Evolutionary conservation across 2,888 invertebrate genomes (phyloP).

Genomic region (Conchocele bisecta): DNA sequence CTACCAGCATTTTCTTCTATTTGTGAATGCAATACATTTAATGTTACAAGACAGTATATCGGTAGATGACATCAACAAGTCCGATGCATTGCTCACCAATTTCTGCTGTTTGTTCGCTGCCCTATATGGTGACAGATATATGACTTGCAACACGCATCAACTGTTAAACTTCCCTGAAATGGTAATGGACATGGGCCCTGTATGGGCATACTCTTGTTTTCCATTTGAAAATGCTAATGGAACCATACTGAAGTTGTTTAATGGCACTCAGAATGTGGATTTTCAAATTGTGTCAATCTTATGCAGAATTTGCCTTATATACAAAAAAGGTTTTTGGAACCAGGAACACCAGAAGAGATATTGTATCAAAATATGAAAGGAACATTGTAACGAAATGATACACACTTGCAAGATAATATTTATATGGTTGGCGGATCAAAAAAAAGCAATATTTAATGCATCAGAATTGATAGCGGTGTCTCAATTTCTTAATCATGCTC

Average conservation of each 20-base stretch:
- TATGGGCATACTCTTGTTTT: slow-evolving; percentile 58
- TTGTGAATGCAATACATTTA: slow-evolving; percentile 48
- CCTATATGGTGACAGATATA: slow-evolving; percentile 46
- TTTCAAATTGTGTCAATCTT: slow-evolving; percentile 38
- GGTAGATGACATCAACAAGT: slow-evolving; percentile 13
- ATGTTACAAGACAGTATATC: slow-evolving; percentile 32
- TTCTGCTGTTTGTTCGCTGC: slow-evolving; percentile 42
- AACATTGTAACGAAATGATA: background rate
- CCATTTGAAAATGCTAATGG: slow-evolving; percentile 49
- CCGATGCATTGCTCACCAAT: slow-evolving; percentile 26
- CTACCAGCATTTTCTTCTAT: slow-evolving; percentile 34
- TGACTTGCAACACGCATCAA: slow-evolving; percentile 46
- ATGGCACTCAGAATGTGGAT: slow-evolving; percentile 55
- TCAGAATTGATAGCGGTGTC: slow-evolving; percentile 6
- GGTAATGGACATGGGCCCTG: slow-evolving; percentile 47
- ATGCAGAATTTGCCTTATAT: slow-evolving; percentile 32
- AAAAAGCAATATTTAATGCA: background rate
- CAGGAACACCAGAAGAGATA: background rate
- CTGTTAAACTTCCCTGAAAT: slow-evolving; percentile 42
- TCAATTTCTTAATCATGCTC: slow-evolving; percentile 5
- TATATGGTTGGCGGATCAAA: background rate
- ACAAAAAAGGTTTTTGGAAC: background rate
- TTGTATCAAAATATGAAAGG: slow-evolving; percentile 13
- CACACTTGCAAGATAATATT: background rate
- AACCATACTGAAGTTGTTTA: slow-evolving; percentile 25